Percentiles rank a stretch among this genome's conserved stretches.
These are phyloP conservation scores for Chiloscyllium plagiosum DNA, from an alignment of 2,113 vertebrate species.

Conservation along the genomic window DNA sequence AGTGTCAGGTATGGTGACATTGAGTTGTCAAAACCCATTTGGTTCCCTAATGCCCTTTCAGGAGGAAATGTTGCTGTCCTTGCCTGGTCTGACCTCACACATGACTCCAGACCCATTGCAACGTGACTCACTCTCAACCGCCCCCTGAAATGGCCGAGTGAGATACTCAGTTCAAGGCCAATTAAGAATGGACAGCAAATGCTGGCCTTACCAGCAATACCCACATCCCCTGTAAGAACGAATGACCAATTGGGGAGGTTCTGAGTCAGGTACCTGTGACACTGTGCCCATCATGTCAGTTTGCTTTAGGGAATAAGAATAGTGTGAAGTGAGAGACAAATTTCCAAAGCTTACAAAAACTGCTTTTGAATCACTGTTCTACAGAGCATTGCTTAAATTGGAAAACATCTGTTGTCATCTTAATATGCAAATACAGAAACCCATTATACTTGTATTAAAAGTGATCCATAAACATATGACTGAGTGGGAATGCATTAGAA, in stretches of 20 bases:
- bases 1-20: no score
- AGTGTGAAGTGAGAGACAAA: not conserved
- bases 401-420: constrained; percentile 5
- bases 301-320: not conserved
- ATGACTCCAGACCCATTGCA: no score
- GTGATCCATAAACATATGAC: not conserved
- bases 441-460: not conserved
- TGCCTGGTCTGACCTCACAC: no score
- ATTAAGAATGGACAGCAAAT: no score
- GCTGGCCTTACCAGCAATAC: no score
- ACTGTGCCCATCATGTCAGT: not conserved
- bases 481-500: not conserved
- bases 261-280: no score
- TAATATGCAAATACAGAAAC: constrained; percentile 2
- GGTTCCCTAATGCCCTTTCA: no score
- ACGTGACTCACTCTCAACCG: no score
- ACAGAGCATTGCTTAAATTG: constrained; percentile 2
- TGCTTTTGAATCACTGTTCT: not conserved
- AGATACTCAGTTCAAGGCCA: no score
- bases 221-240: not conserved
- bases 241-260: not conserved
- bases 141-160: no score
- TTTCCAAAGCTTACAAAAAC: not conserved
- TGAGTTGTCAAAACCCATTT: no score
- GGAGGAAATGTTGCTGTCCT: no score